Conservation (phyloP, 2,113 vertebrate species). For the Lepus timidus region DNA sequence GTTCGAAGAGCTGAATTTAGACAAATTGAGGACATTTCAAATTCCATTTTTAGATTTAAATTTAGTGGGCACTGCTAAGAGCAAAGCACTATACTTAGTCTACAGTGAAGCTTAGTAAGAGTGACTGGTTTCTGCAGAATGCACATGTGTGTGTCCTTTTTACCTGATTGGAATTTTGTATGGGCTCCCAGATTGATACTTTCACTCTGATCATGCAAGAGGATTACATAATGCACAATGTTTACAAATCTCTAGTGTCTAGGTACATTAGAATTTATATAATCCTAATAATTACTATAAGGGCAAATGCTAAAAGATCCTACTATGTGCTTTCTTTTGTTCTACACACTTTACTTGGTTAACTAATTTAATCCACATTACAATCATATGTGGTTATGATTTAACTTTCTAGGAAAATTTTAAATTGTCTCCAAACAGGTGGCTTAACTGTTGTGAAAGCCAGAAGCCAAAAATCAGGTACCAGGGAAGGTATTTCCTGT, state of each 20-base stretch:
- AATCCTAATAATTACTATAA: neutral
- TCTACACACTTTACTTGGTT: neutral
- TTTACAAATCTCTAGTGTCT: neutral
- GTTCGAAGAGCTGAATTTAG: neutral
- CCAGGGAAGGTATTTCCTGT: too few relatives aligned
- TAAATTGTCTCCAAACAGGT: too few relatives aligned
- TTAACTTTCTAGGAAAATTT: neutral
- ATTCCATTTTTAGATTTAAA: neutral
- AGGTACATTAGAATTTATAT: neutral
- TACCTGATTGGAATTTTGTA: neutral
- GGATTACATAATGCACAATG: neutral
- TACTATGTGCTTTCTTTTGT: neutral
- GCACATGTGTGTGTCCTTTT: neutral
- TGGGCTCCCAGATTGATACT: neutral
- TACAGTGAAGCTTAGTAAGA: neutral
- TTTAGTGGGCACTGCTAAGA: neutral
- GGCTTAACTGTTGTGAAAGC: neutral
- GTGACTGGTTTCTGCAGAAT: neutral
- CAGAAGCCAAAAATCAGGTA: neutral
- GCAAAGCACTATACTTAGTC: neutral
- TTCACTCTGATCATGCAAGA: neutral
- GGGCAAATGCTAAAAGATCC: neutral
- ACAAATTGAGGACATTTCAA: neutral
- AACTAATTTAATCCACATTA: neutral
- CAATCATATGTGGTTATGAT: neutral